These are phyloP conservation scores for Campoplex capitator DNA, from an alignment of 2,888 invertebrate genomes.

Conservation along the genomic window DNA sequence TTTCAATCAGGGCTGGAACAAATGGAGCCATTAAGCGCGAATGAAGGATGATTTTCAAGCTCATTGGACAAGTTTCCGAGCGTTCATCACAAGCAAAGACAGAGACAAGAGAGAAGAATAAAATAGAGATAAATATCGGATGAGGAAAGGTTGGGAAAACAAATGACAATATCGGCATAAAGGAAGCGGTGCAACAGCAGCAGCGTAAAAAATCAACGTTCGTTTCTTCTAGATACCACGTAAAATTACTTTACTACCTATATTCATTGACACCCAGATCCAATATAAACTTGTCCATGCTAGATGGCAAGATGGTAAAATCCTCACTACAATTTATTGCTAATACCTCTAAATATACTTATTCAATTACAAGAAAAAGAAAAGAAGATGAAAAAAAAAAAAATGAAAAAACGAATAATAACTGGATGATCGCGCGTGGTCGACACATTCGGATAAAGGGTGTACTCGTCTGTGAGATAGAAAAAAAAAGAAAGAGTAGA, in stretches of 20 bases:
- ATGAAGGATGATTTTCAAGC: slow-evolving; percentile 34
- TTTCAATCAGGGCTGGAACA: slow-evolving; percentile 85
- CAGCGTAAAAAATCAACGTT: slow-evolving; percentile 64
- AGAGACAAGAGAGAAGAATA: slow-evolving; percentile 60
- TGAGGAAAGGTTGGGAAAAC: slow-evolving; percentile 8
- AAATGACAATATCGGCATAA: slow-evolving; percentile 6
- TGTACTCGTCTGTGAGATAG: neutral
- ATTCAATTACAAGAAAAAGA: slow-evolving; percentile 73
- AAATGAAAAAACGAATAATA: slow-evolving; percentile 72
- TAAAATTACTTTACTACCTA: slow-evolving; percentile 74
- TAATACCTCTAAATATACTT: slow-evolving; percentile 81
- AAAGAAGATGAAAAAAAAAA: neutral
- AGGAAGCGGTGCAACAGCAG: slow-evolving; percentile 55
- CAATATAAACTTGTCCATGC: slow-evolving; percentile 82
- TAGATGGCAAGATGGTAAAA: slow-evolving; percentile 83
- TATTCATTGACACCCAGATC: slow-evolving; percentile 76
- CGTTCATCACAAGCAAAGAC: slow-evolving; percentile 19
- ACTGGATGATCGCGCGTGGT: slow-evolving; percentile 70
- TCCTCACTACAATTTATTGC: slow-evolving; percentile 82
- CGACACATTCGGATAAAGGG: slow-evolving; percentile 43
- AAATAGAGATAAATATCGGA: slow-evolving; percentile 44
- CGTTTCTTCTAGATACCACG: slow-evolving; percentile 71
- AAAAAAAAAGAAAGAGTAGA: slow-evolving; percentile 9
- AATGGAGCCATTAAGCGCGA: slow-evolving; percentile 85
- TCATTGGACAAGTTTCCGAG: slow-evolving; percentile 26